A percentile compares a stretch with the other conserved stretches of the same genome.
Conservation (phyloP, 2,888 invertebrate genomes). For the Saturnia pavonia region DNA sequence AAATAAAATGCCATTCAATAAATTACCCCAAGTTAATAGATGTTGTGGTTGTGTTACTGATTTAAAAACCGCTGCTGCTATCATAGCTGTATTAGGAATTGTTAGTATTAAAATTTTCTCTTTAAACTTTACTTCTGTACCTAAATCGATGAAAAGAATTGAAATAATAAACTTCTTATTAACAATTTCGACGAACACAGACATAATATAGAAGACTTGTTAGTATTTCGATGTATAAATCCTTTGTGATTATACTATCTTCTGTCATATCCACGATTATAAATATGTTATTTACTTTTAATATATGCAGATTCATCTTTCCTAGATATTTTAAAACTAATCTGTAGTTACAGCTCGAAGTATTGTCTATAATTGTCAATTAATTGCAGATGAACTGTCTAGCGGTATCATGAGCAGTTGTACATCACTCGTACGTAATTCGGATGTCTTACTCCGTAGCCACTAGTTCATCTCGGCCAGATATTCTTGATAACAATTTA, state of each 20-base stretch:
- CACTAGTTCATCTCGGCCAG: constrained; percentile 37
- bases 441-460: constrained; percentile 53
- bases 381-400: constrained; percentile 58
- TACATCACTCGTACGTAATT: constrained; percentile 58
- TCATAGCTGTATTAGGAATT: constrained; percentile 62
- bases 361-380: neutral
- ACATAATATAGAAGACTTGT: too few relatives aligned
- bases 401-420: constrained; percentile 53
- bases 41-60: constrained; percentile 57
- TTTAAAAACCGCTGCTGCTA: constrained; percentile 53
- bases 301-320: neutral
- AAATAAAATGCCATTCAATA: constrained; percentile 12
- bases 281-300: neutral
- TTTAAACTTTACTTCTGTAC: neutral
- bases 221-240: neutral
- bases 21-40: constrained; percentile 34
- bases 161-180: neutral
- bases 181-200: too few relatives aligned
- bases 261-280: too few relatives aligned
- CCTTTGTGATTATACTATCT: neutral
- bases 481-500: constrained; percentile 58
- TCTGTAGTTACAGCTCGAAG: neutral
- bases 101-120: constrained; percentile 38
- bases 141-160: neutral
- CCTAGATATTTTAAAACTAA: neutral